Percentiles rank a stretch among this genome's conserved stretches.
Conservation (phyloP, 2,888 invertebrate genomes). For the Melinopterus prodromus region DNA sequence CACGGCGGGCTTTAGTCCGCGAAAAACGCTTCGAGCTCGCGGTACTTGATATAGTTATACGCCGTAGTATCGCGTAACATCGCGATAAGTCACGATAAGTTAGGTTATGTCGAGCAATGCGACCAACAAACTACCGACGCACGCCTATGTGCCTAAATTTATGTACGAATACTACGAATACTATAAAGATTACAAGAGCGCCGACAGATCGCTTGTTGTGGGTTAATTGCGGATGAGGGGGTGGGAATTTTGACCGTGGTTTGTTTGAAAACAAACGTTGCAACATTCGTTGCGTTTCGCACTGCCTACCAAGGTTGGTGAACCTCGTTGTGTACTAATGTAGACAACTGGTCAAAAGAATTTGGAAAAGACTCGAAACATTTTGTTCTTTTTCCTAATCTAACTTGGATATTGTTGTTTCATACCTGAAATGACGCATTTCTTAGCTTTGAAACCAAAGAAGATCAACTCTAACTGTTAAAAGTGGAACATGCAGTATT, state of each 20-base stretch:
- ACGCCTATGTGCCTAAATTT: neutral
- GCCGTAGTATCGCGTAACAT: neutral
- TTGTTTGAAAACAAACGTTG: neutral
- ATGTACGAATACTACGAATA: neutral
- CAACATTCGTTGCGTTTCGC: neutral
- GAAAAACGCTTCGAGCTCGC: neutral
- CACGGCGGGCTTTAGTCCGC: neutral
- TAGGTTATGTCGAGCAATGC: neutral
- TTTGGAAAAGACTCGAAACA: too few relatives aligned
- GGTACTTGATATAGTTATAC: neutral
- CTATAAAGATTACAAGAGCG: too few relatives aligned
- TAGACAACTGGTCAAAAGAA: too few relatives aligned
- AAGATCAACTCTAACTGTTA: too few relatives aligned
- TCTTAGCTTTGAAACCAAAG: too few relatives aligned
- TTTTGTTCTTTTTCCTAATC: too few relatives aligned
- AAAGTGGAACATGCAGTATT: too few relatives aligned
- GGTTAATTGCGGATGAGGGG: too few relatives aligned
- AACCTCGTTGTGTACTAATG: neutral
- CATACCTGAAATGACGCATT: too few relatives aligned
- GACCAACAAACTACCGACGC: neutral
- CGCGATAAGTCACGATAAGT: neutral
- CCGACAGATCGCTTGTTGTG: too few relatives aligned
- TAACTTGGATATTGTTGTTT: too few relatives aligned
- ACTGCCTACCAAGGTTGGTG: neutral
- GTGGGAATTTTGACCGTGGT: neutral